Evolutionary conservation across 2,888 invertebrate genomes (phyloP), one percentile per base, ranked within the genome.

Genomic region (Torymus tubicola): DNA sequence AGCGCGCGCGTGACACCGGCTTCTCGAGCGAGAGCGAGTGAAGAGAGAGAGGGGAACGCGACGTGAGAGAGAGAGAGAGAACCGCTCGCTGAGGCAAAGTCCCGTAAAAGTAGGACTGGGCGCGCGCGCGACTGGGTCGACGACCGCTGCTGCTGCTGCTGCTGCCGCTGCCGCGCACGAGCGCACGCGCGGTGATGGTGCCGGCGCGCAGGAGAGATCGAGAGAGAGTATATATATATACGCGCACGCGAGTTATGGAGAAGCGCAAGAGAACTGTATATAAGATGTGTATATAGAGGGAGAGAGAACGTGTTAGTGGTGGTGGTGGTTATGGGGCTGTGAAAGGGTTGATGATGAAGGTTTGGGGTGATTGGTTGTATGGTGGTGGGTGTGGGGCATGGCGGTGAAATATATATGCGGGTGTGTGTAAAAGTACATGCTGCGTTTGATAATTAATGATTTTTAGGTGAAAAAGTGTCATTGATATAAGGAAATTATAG

Each of bases 91-190:
- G 77, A 80, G 76, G 64, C 78, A 71, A 81, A 81, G 83, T 82
- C 81, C 83, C 55, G 84, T 85, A 86, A 83, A 84, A 86, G 86
- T 86, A 87, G 87, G 86, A 86, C 87, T 86, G 84, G 84, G 82
- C 84, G 85, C 83, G 84, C 82, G 83, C 82, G 81, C 82, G 84
- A 83, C 80, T 83, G 84, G 86, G 86, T 87, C 87, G 84, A 85
- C 83, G 86, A 87, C 85, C 87, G 82, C 72, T 65, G 24, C 64
- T 21, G n/a, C n/a, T n/a, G n/a, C n/a, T n/a, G n/a, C n/a, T n/a
- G n/a, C n/a, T n/a, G n/a, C n/a, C n/a, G 50, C 50, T 18, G 18
- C 16, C 18, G 10, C 57, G 65, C 70, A 12, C 18, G 73, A 65
- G 73, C 55, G 64, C n/a, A n/a, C n/a, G n/a, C n/a, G n/a, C n/a